Evolutionary conservation across 2,113 vertebrate species (phyloP).

Genomic region (Oplegnathus fasciatus): DNA sequence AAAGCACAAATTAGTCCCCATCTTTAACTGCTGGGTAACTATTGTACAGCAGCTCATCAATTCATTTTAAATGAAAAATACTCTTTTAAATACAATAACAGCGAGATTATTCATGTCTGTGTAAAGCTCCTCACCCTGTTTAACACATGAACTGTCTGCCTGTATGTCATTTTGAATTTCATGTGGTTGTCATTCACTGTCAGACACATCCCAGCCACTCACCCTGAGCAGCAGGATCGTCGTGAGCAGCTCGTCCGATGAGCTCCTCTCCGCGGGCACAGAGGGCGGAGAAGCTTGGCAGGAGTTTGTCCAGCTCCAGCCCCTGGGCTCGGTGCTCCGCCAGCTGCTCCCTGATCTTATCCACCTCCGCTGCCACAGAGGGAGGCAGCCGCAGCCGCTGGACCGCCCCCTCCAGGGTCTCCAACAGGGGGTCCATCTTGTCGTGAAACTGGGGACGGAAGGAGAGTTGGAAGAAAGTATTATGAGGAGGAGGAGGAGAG

Average conservation of each 20-base stretch:
- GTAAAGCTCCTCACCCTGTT: neutral
- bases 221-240: conserved; percentile 96
- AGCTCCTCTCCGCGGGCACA: conserved; percentile 94
- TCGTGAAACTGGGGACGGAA: conserved; percentile 90
- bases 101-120: neutral
- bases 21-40: neutral
- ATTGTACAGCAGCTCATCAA: neutral
- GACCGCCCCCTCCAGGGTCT: conserved; percentile 92
- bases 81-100: neutral
- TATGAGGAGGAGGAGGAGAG: conserved; percentile 4
- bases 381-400: conserved; percentile 92
- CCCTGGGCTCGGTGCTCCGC: conserved; percentile 91
- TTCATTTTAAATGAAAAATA: neutral
- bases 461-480: neutral
- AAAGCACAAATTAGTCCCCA: neutral
- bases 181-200: neutral
- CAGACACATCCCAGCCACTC: conserved; percentile 16
- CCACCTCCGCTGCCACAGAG: conserved; percentile 95
- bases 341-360: conserved; percentile 98
- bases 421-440: conserved; percentile 98
- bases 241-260: conserved; percentile 90
- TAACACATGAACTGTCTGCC: neutral
- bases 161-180: neutral
- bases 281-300: conserved; percentile 95
- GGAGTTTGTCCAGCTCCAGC: conserved; percentile 96